These are phyloP conservation scores for Laterallus jamaicensis DNA, from an alignment of 2,113 vertebrate genomes.

Conservation along the genomic window DNA sequence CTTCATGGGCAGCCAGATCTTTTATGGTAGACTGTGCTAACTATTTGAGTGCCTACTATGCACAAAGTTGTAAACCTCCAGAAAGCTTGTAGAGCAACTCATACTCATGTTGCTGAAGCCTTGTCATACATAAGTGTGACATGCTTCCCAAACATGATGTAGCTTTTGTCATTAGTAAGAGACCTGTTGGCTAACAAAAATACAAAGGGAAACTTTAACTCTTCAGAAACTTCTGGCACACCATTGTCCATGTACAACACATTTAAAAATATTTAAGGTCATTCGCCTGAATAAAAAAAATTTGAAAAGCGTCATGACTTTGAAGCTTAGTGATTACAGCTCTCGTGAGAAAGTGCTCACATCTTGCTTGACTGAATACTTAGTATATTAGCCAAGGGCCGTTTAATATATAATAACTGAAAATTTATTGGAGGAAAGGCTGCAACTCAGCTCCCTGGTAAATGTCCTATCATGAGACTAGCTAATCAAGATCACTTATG, in stretches of 20 bases:
- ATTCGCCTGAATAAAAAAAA: background rate
- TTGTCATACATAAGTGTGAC: background rate
- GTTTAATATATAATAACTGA: background rate
- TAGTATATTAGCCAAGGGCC: background rate
- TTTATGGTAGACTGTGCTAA: background rate
- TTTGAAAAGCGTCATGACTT: background rate
- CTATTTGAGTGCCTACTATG: background rate
- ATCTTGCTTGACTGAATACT: background rate
- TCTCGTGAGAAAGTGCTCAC: background rate
- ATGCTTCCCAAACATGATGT: background rate
- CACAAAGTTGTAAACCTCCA: background rate
- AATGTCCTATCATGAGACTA: background rate
- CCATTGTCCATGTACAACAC: background rate
- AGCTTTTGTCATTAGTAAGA: background rate
- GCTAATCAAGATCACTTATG: background rate
- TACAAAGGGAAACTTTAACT: background rate
- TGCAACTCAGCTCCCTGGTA: background rate
- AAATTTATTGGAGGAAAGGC: background rate
- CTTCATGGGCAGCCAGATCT: background rate
- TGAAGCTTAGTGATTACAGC: background rate
- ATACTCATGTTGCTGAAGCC: background rate
- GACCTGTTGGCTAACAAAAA: background rate
- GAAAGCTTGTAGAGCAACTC: background rate
- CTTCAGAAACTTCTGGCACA: background rate
- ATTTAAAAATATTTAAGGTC: background rate